Evolutionary conservation across 2,797 vertebrate genomes (phyloP), one percentile per base, ranked within the genome.

Genomic region (Lacerta bilineata): DNA sequence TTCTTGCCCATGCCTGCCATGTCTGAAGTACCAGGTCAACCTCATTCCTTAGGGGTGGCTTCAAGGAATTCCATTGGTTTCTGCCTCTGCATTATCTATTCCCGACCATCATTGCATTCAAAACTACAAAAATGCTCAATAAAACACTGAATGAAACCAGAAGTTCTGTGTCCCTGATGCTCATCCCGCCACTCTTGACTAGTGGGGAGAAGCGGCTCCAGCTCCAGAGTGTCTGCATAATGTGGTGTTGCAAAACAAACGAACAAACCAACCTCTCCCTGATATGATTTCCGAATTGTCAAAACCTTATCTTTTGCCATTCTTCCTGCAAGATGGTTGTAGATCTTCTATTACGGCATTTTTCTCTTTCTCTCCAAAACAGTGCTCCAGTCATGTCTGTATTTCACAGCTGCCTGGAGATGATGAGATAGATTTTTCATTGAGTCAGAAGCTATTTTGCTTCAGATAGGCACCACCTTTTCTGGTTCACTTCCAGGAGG

Each of bases 1-100:
- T 87, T 82, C 85, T 94, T 85, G 83, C 64, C 94, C 93, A 93
- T 93, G 92, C 85, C 55, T 94, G 91, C 92, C 88, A 93, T 86
- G 91, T 95, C 80, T 83, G 92, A 95, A 93, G 92, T 92, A 78
- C 87, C 90, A 15, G 43, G 87, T 93, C 83, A 55, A 0, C 90
- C 90, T 90, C 93, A 88, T 88, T 92, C 87, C 78, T 95, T 88
- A 90, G 87, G 87, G 89, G 86, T 83, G 86, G 91, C 87, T 89
- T 90, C 92, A 79, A 85, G 91, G 92, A 93, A 84, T 0, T 0
- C 85, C 91, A 39, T 66, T 23, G 80, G 80, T 90, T 92, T 91
- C n/a, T 59, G 92, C 46, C 85, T 91, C 55, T 87, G 91, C 66
- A 72, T 11, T 89, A 78, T 87, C 88, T 89, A 76, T 90, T 66